Conservation (phyloP, 1,140 invertebrate species). For the Drosophila novamexicana region DNA sequence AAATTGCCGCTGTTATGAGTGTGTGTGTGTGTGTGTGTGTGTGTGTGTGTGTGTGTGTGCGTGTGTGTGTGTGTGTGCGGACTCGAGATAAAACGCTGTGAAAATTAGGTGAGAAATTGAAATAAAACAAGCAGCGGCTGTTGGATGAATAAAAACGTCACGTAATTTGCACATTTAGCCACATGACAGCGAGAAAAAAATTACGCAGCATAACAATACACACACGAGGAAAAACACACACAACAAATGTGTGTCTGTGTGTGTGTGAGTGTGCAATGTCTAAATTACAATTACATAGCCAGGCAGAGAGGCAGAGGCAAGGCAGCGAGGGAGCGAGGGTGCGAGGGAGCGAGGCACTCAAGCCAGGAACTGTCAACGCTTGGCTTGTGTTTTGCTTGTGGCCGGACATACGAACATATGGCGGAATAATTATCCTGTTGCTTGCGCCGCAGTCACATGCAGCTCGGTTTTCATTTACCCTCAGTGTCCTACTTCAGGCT, state of each 20-base stretch:
- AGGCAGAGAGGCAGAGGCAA: slow-evolving; percentile 8
- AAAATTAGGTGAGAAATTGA: slow-evolving; percentile 75
- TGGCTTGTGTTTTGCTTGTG: slow-evolving; percentile 42
- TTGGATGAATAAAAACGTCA: slow-evolving; percentile 68
- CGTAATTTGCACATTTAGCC: slow-evolving; percentile 78
- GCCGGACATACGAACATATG: slow-evolving; percentile 73
- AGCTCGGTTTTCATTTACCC: slow-evolving; percentile 57
- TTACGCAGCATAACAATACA: slow-evolving; percentile 46
- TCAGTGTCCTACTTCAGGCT: slow-evolving; percentile 42
- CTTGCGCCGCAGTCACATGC: slow-evolving; percentile 43
- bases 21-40: background rate
- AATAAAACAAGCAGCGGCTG: slow-evolving; percentile 70
- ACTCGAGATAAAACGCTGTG: slow-evolving; percentile 64
- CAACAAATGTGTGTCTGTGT: background rate
- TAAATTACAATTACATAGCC: slow-evolving; percentile 75
- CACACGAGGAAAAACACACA: background rate
- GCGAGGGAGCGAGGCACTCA: slow-evolving; percentile 42
- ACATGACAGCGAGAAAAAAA: slow-evolving; percentile 69
- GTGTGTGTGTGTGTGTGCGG: slow-evolving; percentile 25
- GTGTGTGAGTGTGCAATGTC: slow-evolving; percentile 41
- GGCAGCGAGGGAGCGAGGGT: slow-evolving; percentile 8
- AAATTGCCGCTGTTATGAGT: slow-evolving; percentile 45
- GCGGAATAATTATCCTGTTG: slow-evolving; percentile 77
- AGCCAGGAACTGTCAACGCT: slow-evolving; percentile 54
- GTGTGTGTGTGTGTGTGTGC: slow-evolving; percentile 13